Evolutionary conservation across 2,888 invertebrate species (phyloP), one percentile per base, ranked within the genome.

Genomic region (Heliconius charithonia): DNA sequence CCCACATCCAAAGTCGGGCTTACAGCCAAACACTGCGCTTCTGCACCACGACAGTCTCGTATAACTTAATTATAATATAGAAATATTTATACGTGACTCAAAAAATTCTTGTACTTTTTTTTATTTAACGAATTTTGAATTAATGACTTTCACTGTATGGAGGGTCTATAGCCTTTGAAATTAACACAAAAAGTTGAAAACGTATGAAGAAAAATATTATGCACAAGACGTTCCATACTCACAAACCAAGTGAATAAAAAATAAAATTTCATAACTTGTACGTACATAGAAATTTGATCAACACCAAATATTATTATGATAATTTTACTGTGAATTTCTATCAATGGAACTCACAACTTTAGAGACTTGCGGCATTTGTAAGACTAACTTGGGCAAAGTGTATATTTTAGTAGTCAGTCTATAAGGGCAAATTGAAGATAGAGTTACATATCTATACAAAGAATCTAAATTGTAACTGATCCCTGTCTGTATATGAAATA

Each of bases 311-410:
- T 72, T 72, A 74, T 76, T 79, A 76, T 79, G 69, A 74, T 79
- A 79, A 79, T 76, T 76, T 45, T 74, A 74, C 73, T 63, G 32
- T 19, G 75, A 71, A 75, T 70, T 75, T 75, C 74, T 41, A 76
- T 76, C 72, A 66, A 66, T 76, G 59, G 51, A 22, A 16, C 32
- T 71, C 71, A 45, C 13, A 72, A 77, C 12, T 77, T 51, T 12
- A 7, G 66, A 27, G 59, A 29, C 66, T 66, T 51, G 75, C 66
- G 13, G 32, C 25, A 29, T 66, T 67, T 59, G 73, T 66, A 45
- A 4, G 67, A 77, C 56, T 67, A 37, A 67, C 29, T 67, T 66
- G 22, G 59, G n/a, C 9, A 73, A 59, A 37, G 37, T 37, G 29
- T 77, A 66, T 45, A 77, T 77, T 73, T 66, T 56, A 77, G 37